phyloP scores from a whole-genome alignment of 2,888 invertebrate genomes.

The Choristoneura rosaceana region DNA sequence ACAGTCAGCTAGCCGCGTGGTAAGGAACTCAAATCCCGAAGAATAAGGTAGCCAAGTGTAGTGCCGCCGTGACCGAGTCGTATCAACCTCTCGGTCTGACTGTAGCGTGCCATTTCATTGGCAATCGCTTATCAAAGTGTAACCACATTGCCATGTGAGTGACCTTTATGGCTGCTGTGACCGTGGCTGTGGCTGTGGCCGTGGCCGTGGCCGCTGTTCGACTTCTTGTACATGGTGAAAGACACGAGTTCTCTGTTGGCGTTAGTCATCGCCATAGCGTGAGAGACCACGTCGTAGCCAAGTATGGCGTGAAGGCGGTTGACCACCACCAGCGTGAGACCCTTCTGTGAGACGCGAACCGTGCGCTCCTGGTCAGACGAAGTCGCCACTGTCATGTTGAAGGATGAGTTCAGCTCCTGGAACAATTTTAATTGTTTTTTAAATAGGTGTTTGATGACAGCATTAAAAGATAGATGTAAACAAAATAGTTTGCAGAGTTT shows the following conservation, averaged over 20 bases:
- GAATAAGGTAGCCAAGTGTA: neutral
- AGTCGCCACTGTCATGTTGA: conserved; percentile 66
- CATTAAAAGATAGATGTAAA: neutral
- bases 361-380: conserved; percentile 69
- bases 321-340: conserved; percentile 75
- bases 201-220: conserved; percentile 56
- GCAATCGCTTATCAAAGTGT: conserved; percentile 59
- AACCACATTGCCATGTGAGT: conserved; percentile 66
- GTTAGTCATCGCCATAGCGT: conserved; percentile 82
- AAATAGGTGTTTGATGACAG: neutral
- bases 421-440: conserved; percentile 43
- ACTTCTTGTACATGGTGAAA: conserved; percentile 81
- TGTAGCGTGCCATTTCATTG: conserved; percentile 1
- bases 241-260: conserved; percentile 79
- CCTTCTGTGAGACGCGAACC: conserved; percentile 74
- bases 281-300: conserved; percentile 80
- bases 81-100: neutral
- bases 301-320: conserved; percentile 78
- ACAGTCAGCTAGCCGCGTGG: no score
- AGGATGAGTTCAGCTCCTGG: conserved; percentile 77
- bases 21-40: neutral
- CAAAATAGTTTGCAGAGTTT: neutral
- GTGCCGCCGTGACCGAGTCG: neutral
- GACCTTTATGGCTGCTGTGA: conserved; percentile 58
- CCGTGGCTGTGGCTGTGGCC: conserved; percentile 60